Conservation (phyloP, 2,797 vertebrate species). For the Xiphophorus birchmanni region DNA sequence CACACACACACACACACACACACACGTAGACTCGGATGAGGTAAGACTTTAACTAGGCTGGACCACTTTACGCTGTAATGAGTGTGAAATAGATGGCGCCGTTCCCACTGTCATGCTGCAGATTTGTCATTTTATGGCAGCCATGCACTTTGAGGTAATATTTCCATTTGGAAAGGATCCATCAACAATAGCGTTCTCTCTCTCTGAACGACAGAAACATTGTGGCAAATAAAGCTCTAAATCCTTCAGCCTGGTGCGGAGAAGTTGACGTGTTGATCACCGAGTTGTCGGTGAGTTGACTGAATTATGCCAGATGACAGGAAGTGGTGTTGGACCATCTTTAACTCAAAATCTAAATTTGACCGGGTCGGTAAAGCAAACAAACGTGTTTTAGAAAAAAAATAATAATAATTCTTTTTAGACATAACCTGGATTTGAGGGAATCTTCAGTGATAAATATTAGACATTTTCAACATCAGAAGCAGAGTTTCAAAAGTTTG, state of each 20-base stretch:
- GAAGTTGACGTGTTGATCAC: constrained; percentile 63
- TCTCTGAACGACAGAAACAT: constrained; percentile 53
- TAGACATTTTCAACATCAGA: not conserved
- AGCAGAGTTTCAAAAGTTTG: not conserved
- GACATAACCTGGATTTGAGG: not conserved
- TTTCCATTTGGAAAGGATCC: constrained; percentile 69
- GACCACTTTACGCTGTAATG: constrained; percentile 60
- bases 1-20: constrained; percentile 39
- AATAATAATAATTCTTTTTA: not conserved
- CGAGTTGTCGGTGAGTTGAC: constrained; percentile 21
- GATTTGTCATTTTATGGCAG: constrained; percentile 43
- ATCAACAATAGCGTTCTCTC: constrained; percentile 62
- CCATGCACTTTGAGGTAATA: constrained; percentile 49
- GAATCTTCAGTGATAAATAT: not conserved
- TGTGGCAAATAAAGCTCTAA: constrained; percentile 71
- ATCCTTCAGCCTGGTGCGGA: constrained; percentile 61
- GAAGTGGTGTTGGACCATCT: constrained; percentile 29
- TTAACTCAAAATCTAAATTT: constrained; percentile 16
- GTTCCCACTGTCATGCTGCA: constrained; percentile 29
- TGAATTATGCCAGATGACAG: constrained; percentile 43
- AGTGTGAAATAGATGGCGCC: constrained; percentile 46
- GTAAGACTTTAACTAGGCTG: constrained; percentile 41
- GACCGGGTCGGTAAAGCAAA: not conserved
- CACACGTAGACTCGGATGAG: constrained; percentile 48
- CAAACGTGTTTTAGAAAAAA: too few relatives aligned